Percentiles rank a stretch among this genome's conserved stretches.
phyloP scores from a whole-genome alignment of 2,888 invertebrate genomes.

The Clanis bilineata region DNA sequence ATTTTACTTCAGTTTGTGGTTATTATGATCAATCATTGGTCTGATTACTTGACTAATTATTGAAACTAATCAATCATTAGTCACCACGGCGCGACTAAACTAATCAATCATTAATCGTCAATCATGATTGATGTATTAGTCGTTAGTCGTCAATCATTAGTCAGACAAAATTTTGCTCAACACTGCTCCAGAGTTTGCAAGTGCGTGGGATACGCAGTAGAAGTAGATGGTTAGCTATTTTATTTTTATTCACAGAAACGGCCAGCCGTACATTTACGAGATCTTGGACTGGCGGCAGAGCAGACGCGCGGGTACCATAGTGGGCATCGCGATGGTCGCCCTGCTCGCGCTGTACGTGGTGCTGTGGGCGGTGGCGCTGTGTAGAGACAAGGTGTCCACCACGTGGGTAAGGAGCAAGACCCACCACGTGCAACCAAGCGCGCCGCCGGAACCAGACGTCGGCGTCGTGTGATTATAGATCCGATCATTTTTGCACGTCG shows the following conservation, averaged over 20 bases:
- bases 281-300: slow-evolving; percentile 89
- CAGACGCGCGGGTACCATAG: slow-evolving; percentile 76
- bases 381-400: slow-evolving; percentile 53
- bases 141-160: no score
- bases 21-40: no score
- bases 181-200: no score
- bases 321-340: slow-evolving; percentile 46
- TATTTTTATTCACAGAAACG: slow-evolving; percentile 61
- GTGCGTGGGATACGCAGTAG: no score
- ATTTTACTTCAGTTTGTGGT: no score
- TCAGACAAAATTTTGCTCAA: no score
- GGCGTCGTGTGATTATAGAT: not conserved
- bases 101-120: no score
- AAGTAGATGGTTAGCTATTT: not conserved
- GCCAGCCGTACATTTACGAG: slow-evolving; percentile 87
- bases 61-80: no score
- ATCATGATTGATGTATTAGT: no score
- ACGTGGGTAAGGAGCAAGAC: slow-evolving; percentile 51
- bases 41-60: no score
- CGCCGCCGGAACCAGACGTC: slow-evolving; percentile 45
- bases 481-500: no score
- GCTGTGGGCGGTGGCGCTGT: slow-evolving; percentile 51
- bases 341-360: slow-evolving; percentile 50
- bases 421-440: slow-evolving; percentile 50
- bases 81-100: no score